Evolutionary conservation across 2,797 vertebrate species (phyloP).

Genomic region (Galaxias olidus): DNA sequence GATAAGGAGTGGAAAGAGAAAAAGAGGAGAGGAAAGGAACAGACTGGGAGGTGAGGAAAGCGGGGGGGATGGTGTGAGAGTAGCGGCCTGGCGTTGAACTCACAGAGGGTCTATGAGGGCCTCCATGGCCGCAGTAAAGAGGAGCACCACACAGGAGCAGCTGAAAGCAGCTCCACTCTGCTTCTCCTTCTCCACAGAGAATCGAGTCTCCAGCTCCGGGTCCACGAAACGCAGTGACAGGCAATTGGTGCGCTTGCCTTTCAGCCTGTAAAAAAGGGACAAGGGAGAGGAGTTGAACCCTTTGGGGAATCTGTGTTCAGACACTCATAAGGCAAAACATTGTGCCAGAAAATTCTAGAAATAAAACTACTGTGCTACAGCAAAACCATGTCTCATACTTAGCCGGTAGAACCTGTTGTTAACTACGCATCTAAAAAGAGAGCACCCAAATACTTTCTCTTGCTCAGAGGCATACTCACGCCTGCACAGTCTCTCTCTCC

Average conservation of each 20-base stretch:
- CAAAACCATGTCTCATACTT: too few species aligned
- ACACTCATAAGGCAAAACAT: not conserved
- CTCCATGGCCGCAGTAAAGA: conserved; percentile 86
- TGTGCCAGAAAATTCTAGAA: not conserved
- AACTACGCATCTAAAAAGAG: too few species aligned
- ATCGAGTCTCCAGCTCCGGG: conserved; percentile 88
- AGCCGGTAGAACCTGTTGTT: too few species aligned
- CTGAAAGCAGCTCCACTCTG: conserved; percentile 94
- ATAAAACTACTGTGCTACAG: too few species aligned
- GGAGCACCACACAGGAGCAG: conserved; percentile 91
- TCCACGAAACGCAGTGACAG: conserved; percentile 93
- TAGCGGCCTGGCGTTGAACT: conserved; percentile 30
- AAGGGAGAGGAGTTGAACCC: too few species aligned
- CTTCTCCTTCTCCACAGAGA: conserved; percentile 96
- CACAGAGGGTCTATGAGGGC: conserved; percentile 89
- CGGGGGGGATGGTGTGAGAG: not conserved
- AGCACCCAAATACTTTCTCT: too few species aligned
- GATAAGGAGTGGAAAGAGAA: not conserved
- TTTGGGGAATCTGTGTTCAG: too few species aligned
- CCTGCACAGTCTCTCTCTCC: conserved; percentile 90
- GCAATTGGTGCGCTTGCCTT: conserved; percentile 88
- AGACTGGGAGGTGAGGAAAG: not conserved
- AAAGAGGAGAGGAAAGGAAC: not conserved
- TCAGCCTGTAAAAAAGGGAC: conserved; percentile 74
- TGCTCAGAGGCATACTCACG: too few species aligned